Percentiles rank a stretch among this genome's conserved stretches.
phyloP scores from a whole-genome alignment of 2,797 vertebrate genomes.

The Silurus aristotelis region DNA sequence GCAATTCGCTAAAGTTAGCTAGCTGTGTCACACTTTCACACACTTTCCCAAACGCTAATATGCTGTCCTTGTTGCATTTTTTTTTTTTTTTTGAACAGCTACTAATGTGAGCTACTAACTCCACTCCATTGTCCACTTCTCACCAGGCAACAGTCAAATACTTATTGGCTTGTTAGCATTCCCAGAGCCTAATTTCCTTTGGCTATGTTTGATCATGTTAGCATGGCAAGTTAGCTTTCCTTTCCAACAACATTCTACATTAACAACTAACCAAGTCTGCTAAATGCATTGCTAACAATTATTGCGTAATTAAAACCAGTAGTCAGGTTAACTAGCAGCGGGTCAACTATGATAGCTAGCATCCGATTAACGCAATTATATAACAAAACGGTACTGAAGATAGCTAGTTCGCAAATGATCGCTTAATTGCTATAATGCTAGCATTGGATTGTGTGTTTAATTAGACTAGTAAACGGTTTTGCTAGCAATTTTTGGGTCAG shows the following conservation, averaged over 20 bases:
- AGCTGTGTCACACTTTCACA: not conserved
- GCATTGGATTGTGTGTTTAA: not conserved
- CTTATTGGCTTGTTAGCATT: not conserved
- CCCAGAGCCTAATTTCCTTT: not conserved
- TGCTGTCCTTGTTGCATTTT: not conserved
- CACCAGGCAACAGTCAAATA: not conserved
- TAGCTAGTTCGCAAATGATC: not conserved
- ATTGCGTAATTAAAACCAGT: not conserved
- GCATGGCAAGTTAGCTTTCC: not conserved
- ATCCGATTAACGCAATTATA: not conserved
- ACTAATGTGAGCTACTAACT: not conserved
- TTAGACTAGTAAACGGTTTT: not conserved
- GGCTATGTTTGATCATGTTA: not conserved
- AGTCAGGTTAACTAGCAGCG: not conserved
- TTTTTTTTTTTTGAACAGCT: not conserved
- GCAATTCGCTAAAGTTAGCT: not conserved
- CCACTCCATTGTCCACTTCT: not conserved
- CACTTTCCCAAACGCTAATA: not conserved
- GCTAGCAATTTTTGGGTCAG: not conserved
- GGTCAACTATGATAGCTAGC: not conserved
- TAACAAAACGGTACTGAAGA: not conserved
- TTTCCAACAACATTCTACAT: not conserved
- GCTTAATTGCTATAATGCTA: not conserved
- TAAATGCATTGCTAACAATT: not conserved
- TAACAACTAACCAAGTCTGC: not conserved